Evolutionary conservation across 2,797 vertebrate genomes (phyloP).

Genomic region (Lindbergichthys nudifrons): DNA sequence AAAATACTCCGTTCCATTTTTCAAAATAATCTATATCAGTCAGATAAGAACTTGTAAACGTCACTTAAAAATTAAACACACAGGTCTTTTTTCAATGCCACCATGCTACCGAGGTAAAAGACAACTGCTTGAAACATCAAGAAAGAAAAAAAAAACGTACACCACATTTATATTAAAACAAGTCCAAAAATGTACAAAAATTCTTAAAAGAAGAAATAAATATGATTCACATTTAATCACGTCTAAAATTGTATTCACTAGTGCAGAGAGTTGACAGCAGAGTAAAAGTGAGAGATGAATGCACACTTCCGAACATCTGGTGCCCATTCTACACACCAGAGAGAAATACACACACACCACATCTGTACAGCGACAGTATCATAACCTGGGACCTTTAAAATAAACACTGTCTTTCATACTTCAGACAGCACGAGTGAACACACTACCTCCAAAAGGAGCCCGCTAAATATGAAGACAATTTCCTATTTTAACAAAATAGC

Average conservation of each 20-base stretch:
- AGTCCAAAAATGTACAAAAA: conserved; percentile 83
- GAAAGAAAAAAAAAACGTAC: conserved; percentile 51
- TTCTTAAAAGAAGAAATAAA: conserved; percentile 85
- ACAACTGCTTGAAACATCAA: conserved; percentile 68
- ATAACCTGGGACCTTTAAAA: conserved; percentile 59
- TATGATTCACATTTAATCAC: conserved; percentile 88
- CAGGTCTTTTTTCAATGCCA: conserved; percentile 68
- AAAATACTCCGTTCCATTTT: conserved; percentile 86
- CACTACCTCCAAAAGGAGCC: conserved; percentile 45
- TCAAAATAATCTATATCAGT: conserved; percentile 86
- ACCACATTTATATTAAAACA: conserved; percentile 81
- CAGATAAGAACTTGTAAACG: conserved; percentile 86
- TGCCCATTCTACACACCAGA: conserved; percentile 57
- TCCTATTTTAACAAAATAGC: conserved; percentile 61
- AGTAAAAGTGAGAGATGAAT: conserved; percentile 63
- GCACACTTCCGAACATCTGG: conserved; percentile 51
- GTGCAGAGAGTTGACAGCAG: conserved; percentile 84
- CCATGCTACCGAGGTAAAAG: conserved; percentile 82
- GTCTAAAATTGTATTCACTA: conserved; percentile 80
- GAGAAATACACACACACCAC: conserved; percentile 28
- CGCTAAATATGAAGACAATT: conserved; percentile 60
- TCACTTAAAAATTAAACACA: conserved; percentile 75
- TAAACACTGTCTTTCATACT: conserved; percentile 61
- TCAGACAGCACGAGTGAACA: conserved; percentile 61
- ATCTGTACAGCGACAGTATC: conserved; percentile 62